These are phyloP conservation scores for Hedya salicella DNA, from an alignment of 2,888 invertebrate species.

Conservation along the genomic window DNA sequence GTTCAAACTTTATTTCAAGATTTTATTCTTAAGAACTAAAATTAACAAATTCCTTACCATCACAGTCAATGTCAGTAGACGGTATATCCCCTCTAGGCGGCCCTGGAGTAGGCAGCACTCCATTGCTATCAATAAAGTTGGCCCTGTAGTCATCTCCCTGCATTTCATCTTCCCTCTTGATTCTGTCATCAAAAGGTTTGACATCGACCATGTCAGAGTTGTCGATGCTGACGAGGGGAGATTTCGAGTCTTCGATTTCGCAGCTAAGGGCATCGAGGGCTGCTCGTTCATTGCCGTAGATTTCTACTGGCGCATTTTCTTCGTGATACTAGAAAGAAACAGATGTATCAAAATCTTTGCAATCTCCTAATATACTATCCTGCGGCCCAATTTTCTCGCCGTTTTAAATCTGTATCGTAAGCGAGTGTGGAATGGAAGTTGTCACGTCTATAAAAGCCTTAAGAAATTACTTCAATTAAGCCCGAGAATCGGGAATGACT, in stretches of 20 bases:
- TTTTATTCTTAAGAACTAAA: too few relatives aligned
- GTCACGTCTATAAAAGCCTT: too few relatives aligned
- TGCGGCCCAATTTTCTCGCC: too few relatives aligned
- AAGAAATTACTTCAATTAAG: too few relatives aligned
- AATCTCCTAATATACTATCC: too few relatives aligned
- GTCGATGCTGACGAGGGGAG: conserved; percentile 61
- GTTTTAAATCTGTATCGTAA: too few relatives aligned
- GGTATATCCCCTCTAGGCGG: conserved; percentile 76
- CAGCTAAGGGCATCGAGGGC: conserved; percentile 83
- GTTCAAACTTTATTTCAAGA: too few relatives aligned
- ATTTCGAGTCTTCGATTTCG: conserved; percentile 59
- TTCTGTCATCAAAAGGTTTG: conserved; percentile 69
- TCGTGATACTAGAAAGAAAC: conserved; percentile 80
- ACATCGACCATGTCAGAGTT: conserved; percentile 73
- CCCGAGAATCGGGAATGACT: too few relatives aligned
- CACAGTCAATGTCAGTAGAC: conserved; percentile 75
- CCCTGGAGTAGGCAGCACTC: conserved; percentile 56
- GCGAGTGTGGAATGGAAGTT: too few relatives aligned
- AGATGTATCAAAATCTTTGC: background rate
- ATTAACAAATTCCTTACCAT: conserved; percentile 61
- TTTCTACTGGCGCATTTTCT: conserved; percentile 83
- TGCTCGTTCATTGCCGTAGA: conserved; percentile 78
- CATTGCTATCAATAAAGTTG: conserved; percentile 67
- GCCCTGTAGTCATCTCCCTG: conserved; percentile 75
- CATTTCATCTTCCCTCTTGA: conserved; percentile 73